Conservation (phyloP, 1,140 invertebrate species). For the Stegodyphus mimosarum region DNA sequence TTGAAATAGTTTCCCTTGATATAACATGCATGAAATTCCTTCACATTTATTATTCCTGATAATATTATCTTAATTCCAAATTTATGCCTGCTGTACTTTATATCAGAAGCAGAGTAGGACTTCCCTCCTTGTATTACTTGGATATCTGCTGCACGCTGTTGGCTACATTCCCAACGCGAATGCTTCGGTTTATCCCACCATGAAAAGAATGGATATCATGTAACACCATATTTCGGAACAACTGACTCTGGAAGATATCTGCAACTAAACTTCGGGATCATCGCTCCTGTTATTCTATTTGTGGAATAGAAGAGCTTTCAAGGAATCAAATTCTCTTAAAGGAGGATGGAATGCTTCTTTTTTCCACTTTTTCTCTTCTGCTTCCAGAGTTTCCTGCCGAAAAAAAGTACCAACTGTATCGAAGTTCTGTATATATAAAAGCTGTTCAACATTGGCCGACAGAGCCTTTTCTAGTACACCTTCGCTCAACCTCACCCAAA, state of each 20-base stretch:
- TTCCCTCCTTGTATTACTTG: not conserved
- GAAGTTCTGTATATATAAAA: conserved; percentile 55
- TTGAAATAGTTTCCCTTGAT: too few species aligned
- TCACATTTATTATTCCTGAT: too few species aligned
- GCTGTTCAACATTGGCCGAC: conserved; percentile 39
- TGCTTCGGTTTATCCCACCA: not conserved
- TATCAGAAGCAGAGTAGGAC: too few species aligned
- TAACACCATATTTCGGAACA: not conserved
- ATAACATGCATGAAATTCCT: too few species aligned
- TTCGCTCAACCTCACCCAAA: not conserved
- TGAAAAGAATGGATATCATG: not conserved
- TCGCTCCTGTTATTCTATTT: conserved; percentile 15
- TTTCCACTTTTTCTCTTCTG: not conserved
- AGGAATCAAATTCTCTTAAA: conserved; percentile 38
- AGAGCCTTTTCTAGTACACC: conserved; percentile 9
- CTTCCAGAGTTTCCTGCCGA: not conserved
- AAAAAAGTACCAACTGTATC: conserved; percentile 15
- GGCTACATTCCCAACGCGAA: not conserved
- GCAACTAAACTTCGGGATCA: conserved; percentile 1
- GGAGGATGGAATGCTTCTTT: not conserved
- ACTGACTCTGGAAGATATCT: not conserved
- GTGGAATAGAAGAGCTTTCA: not conserved
- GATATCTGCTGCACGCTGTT: not conserved
- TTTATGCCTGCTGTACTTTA: too few species aligned
- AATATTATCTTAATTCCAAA: too few species aligned